Conservation (phyloP, 2,797 vertebrate genomes). For the Parauchenoglanis punctatus region DNA sequence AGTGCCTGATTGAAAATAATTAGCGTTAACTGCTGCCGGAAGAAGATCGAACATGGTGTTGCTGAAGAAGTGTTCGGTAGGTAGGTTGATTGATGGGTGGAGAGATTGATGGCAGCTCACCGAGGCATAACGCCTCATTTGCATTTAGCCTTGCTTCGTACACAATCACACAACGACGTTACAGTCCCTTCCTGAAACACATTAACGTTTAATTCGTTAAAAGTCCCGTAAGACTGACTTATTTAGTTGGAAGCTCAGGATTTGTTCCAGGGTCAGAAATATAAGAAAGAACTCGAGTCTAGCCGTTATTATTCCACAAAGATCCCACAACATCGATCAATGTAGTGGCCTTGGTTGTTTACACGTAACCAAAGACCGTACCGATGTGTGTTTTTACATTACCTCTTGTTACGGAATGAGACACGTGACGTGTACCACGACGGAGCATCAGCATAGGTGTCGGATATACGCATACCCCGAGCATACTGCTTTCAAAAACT, state of each 20-base stretch:
- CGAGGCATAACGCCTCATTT: background rate
- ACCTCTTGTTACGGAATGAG: too few species aligned
- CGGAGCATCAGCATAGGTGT: too few species aligned
- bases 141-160: background rate
- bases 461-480: too few species aligned
- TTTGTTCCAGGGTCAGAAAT: background rate
- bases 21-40: background rate
- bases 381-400: too few species aligned
- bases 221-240: background rate
- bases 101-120: background rate
- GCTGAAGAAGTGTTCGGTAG: background rate
- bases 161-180: background rate
- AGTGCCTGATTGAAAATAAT: slow-evolving; percentile 25
- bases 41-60: background rate
- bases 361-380: too few species aligned
- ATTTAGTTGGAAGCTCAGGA: background rate
- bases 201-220: background rate
- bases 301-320: too few species aligned
- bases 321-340: too few species aligned
- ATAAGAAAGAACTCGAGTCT: background rate
- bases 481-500: too few species aligned
- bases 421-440: too few species aligned
- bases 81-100: background rate
- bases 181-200: background rate
- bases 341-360: too few species aligned